Base-by-base conservation (phyloP, 2,113 vertebrate species). In the Chascanopsetta lugubris region DNA sequence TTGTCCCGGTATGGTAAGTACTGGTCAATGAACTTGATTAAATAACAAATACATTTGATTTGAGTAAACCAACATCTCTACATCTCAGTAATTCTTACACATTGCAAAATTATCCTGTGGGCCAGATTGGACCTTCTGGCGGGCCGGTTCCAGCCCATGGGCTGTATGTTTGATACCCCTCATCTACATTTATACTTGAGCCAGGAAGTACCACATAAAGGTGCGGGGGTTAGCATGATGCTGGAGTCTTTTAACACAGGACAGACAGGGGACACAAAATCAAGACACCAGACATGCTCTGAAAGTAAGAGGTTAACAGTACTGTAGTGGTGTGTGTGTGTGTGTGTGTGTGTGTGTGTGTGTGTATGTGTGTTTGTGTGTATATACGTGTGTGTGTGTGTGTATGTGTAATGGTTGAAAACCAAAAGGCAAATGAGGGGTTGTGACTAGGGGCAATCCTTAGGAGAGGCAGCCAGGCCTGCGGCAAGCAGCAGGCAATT, bases 381-480 rank as follows among this genome's bases (percentile, higher is more conserved):
- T 50, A 8, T 50, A 15, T 51, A n/a, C 18, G n/a, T 29, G 25
- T 30, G 17, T 53, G 49, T 20, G n/a, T 32, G 17, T 36, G 46
- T 30, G 27, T 57, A 32, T 74, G 56, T 66, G 32, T 36, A 30
- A 47, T 26, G 50, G 56, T 58, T 63, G 56, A 7, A 62, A 83
- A 81, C 70, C 70, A 77, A 63, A 68, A 61, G 26, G 54, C 71
- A 67, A 50, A 61, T 73, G 67, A 74, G 79, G 60, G 61, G 36
- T 48, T 84, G 59, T 72, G 80, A 75, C 54, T 45, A 18, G 21
- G 43, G 79, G 65, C 57, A 8, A 77, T 75, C 26, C 58, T 66
- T 53, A 65, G 63, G 66, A 75, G 60, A 66, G 47, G 29, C 40
- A 82, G 69, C 17, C 61, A 12, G 68, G 61, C 69, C 72, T 48